phyloP scores from a whole-genome alignment of 2,797 vertebrate species.

The Buceros bicornis region DNA sequence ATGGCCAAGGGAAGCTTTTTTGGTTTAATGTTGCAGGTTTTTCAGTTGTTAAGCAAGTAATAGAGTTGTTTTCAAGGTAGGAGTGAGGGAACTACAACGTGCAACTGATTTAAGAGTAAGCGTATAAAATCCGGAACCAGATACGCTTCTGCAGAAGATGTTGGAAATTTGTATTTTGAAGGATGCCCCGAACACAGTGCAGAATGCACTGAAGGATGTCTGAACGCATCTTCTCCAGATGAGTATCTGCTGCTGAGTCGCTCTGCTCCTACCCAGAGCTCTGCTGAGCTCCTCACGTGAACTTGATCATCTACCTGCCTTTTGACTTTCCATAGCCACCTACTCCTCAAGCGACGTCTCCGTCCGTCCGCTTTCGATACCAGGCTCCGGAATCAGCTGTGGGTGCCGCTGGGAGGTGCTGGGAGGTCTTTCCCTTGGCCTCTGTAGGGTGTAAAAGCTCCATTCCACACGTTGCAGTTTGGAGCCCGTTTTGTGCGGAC shows the following conservation, averaged over 20 bases:
- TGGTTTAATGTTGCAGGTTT: background rate
- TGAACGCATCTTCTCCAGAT: background rate
- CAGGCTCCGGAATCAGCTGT: background rate
- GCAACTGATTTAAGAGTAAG: background rate
- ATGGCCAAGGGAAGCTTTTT: background rate
- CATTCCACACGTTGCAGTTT: background rate
- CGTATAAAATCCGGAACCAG: background rate
- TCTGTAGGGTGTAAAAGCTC: background rate
- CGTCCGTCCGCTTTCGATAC: background rate
- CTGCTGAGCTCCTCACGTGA: background rate
- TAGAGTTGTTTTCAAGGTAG: background rate
- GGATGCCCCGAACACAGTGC: background rate
- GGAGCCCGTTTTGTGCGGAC: rapidly evolving
- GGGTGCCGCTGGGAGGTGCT: background rate
- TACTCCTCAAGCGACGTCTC: background rate
- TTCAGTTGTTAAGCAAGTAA: background rate
- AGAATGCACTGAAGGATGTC: background rate
- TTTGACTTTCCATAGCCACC: rapidly evolving
- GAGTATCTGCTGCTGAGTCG: background rate
- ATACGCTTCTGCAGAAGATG: background rate
- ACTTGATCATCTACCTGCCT: background rate
- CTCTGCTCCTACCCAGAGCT: background rate
- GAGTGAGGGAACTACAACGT: background rate
- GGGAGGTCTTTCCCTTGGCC: background rate
- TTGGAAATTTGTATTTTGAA: background rate